Conservation (phyloP, 2,113 vertebrate genomes). For the Narcine bancroftii region DNA sequence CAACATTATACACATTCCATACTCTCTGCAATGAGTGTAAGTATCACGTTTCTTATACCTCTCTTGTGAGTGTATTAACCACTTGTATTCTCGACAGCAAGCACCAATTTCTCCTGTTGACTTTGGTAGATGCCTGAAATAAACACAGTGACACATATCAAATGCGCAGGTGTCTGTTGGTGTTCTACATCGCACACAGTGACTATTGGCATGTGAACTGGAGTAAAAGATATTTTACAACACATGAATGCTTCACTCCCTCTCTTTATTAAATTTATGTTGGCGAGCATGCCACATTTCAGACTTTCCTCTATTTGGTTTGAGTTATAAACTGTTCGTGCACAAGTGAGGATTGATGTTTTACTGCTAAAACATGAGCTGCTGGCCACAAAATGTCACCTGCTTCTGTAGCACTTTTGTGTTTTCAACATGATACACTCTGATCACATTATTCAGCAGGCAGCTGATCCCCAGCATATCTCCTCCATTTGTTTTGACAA, state of each 20-base stretch:
- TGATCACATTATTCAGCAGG: background rate
- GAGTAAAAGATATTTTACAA: background rate
- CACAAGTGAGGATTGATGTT: background rate
- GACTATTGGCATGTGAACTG: background rate
- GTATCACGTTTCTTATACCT: background rate
- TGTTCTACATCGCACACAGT: background rate
- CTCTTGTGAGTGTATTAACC: background rate
- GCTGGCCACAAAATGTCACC: background rate
- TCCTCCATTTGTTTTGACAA: slow-evolving; percentile 6
- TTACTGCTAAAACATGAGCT: background rate
- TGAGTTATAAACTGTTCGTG: background rate
- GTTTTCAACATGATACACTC: background rate
- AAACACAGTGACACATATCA: background rate
- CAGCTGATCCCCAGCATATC: background rate
- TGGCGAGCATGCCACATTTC: background rate
- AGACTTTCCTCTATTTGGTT: background rate
- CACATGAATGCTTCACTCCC: background rate
- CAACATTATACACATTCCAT: background rate
- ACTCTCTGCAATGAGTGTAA: background rate
- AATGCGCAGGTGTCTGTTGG: background rate
- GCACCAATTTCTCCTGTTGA: background rate
- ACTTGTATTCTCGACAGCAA: background rate
- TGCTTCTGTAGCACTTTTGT: background rate
- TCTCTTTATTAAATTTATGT: background rate
- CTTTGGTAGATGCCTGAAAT: background rate